These are phyloP conservation scores for Crocuta crocuta DNA, from an alignment of 2,113 vertebrate genomes.

Conservation along the genomic window DNA sequence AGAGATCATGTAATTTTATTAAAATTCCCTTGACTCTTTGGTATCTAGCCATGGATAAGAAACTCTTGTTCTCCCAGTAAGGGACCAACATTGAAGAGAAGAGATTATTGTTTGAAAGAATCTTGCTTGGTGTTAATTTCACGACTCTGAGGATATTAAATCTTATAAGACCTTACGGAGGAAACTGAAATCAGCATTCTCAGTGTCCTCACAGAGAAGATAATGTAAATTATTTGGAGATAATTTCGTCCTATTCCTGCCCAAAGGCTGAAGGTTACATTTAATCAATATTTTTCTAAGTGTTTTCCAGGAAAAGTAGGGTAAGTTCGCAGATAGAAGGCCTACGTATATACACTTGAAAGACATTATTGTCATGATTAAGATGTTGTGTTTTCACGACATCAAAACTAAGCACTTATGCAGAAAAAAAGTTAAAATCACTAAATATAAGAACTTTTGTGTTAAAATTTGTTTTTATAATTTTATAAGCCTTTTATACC, in stretches of 20 bases:
- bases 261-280: not conserved
- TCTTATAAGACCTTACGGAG: not conserved
- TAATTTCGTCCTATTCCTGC: not conserved
- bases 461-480: slow-evolving; percentile 15
- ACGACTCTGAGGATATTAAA: not conserved
- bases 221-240: not conserved
- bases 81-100: not conserved
- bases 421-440: not conserved
- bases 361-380: not conserved
- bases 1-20: not conserved
- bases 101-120: not conserved
- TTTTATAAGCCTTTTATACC: not conserved
- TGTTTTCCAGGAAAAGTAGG: not conserved
- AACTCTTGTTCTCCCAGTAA: not conserved
- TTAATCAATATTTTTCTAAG: slow-evolving; percentile 15
- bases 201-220: not conserved
- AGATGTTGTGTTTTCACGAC: not conserved
- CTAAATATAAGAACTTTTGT: not conserved
- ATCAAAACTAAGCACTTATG: slow-evolving; percentile 3
- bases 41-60: not conserved
- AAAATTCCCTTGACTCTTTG: not conserved
- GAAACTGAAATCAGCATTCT: not conserved
- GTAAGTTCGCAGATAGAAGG: not conserved
- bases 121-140: not conserved
- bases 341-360: not conserved